phyloP scores from a whole-genome alignment of 2,888 invertebrate genomes.

The Cryptocephalus primarius region DNA sequence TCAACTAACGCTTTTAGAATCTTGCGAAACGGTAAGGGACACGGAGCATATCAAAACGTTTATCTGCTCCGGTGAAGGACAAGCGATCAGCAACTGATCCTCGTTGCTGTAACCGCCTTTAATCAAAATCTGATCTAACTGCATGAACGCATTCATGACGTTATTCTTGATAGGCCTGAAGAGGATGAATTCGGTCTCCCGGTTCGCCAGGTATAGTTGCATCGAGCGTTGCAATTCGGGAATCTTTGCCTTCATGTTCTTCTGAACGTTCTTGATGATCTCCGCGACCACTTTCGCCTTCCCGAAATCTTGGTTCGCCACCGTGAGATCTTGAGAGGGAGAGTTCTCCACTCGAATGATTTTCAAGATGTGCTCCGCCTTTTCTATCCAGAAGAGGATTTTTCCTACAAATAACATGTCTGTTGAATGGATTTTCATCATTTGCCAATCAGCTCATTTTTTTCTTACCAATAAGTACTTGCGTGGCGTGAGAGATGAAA shows the following conservation, averaged over 20 bases:
- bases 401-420: constrained; percentile 8
- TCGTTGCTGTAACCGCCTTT: constrained; percentile 70
- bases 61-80: constrained; percentile 89
- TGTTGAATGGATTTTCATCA: neutral
- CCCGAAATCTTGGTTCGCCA: constrained; percentile 46
- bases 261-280: constrained; percentile 65
- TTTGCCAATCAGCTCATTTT: neutral
- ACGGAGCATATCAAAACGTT: constrained; percentile 78
- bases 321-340: constrained; percentile 14
- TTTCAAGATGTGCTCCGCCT: constrained; percentile 36
- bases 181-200: constrained; percentile 93
- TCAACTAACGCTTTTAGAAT: constrained; percentile 10
- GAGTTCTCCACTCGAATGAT: constrained; percentile 13
- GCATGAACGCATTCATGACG: constrained; percentile 77
- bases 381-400: constrained; percentile 29
- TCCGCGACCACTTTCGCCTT: constrained; percentile 57
- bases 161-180: constrained; percentile 92
- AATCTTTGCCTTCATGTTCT: constrained; percentile 67
- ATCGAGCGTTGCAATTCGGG: constrained; percentile 77
- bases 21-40: constrained; percentile 45
- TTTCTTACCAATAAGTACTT: constrained; percentile 60
- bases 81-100: constrained; percentile 72
- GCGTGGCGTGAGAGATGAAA: constrained; percentile 72
- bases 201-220: constrained; percentile 91
- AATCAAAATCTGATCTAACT: constrained; percentile 65